Conservation (phyloP, 2,888 invertebrate species). For the Archaeoteleia sp. region DNA sequence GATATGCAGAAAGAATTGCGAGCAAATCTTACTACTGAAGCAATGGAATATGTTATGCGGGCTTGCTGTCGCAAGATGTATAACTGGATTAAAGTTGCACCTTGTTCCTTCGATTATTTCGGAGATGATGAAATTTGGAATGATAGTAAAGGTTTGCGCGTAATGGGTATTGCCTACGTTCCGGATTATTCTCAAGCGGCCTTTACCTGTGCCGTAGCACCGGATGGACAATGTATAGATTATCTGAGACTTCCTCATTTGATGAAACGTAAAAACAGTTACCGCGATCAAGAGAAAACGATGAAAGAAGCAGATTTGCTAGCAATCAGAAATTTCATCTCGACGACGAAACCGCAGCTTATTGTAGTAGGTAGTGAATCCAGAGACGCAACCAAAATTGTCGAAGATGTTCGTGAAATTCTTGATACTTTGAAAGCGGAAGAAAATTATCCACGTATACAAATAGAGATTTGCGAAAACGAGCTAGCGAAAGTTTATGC, state of each 20-base stretch:
- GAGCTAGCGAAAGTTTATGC: conserved; percentile 95
- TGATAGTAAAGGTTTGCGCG: conserved; percentile 87
- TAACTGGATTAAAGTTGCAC: conserved; percentile 93
- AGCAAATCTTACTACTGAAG: conserved; percentile 86
- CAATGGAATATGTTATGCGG: conserved; percentile 89
- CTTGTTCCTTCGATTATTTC: conserved; percentile 69
- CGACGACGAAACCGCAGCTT: conserved; percentile 93
- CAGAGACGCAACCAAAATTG: conserved; percentile 87
- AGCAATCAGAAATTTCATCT: conserved; percentile 87
- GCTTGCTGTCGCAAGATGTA: conserved; percentile 90
- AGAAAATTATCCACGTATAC: conserved; percentile 90
- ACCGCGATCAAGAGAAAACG: conserved; percentile 80
- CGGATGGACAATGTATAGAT: conserved; percentile 94
- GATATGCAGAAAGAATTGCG: conserved; percentile 91
- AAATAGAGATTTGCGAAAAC: conserved; percentile 94
- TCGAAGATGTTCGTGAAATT: conserved; percentile 84
- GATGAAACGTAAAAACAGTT: conserved; percentile 86
- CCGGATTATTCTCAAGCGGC: conserved; percentile 89
- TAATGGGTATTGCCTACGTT: conserved; percentile 91
- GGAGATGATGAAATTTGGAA: conserved; percentile 96
- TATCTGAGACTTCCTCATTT: conserved; percentile 91
- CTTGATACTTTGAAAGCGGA: conserved; percentile 85
- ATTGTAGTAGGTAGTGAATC: conserved; percentile 94
- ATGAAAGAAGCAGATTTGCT: conserved; percentile 82
- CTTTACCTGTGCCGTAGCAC: conserved; percentile 89